Percentiles rank a stretch among this genome's conserved stretches.
These are phyloP conservation scores for Leptinotarsa texana DNA, from an alignment of 1,140 invertebrate species.

Conservation along the genomic window DNA sequence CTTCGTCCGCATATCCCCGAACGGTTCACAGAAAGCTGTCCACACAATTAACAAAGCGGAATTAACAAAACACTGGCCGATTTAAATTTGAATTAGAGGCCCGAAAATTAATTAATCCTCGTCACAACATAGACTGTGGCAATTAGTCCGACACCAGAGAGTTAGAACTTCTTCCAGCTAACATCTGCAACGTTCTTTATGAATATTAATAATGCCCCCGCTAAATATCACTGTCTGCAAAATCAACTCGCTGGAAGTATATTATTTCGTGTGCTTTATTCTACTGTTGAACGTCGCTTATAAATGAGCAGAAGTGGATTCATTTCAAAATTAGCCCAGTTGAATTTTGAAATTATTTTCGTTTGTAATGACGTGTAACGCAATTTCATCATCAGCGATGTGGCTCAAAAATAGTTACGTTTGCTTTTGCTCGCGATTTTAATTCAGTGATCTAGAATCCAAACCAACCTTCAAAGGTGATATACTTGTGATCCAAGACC, in stretches of 20 bases:
- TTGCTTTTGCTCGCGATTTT: no score
- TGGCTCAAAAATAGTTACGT: no score
- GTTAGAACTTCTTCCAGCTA: constrained; percentile 29
- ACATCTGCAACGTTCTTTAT: constrained; percentile 29
- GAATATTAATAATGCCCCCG: constrained; percentile 28
- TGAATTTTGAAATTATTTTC: no score
- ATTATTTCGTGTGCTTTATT: background rate
- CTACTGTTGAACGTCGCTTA: no score
- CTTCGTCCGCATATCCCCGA: constrained; percentile 5
- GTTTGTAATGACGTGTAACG: no score
- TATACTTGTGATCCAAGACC: no score
- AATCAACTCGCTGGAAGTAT: background rate
- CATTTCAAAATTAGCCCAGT: no score
- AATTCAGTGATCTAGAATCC: no score
- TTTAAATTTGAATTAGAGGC: constrained; percentile 55
- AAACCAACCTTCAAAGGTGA: no score
- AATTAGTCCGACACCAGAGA: constrained; percentile 47
- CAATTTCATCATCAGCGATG: no score
- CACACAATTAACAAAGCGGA: constrained; percentile 54
- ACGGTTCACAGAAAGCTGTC: constrained; percentile 45
- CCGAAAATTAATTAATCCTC: constrained; percentile 55
- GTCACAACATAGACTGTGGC: constrained; percentile 52
- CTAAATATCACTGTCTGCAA: constrained; percentile 2
- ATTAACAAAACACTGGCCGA: constrained; percentile 55
- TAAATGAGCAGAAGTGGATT: no score